Percentiles rank a stretch among this genome's conserved stretches.
Conservation (phyloP, 2,113 vertebrate genomes). For the Sander lucioperca region DNA sequence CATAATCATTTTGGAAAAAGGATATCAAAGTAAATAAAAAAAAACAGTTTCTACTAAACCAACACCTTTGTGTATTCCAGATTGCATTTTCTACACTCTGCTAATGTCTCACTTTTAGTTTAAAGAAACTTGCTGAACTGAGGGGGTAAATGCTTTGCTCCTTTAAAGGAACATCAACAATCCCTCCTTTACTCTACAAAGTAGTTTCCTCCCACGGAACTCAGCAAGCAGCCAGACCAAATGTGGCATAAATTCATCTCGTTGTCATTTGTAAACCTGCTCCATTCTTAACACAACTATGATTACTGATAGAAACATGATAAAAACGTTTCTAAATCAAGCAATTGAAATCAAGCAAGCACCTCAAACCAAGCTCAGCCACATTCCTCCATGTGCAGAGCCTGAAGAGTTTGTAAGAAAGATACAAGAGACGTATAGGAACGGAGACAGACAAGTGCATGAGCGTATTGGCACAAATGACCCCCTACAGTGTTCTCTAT, state of each 20-base stretch:
- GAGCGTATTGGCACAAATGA: not conserved
- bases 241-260: not conserved
- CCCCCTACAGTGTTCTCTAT: not conserved
- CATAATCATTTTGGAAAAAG: conserved; percentile 8
- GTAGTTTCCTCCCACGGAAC: not conserved
- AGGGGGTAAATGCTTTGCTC: not conserved
- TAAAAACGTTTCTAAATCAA: not conserved
- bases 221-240: not conserved
- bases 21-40: conserved; percentile 1
- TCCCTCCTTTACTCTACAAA: not conserved
- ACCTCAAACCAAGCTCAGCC: not conserved
- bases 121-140: conserved; percentile 2
- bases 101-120: conserved; percentile 2
- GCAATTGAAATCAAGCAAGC: not conserved
- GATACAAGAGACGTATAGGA: not conserved
- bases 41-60: not conserved
- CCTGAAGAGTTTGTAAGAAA: not conserved
- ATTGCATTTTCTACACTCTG: not conserved
- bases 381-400: not conserved
- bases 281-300: not conserved
- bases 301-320: not conserved
- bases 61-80: not conserved
- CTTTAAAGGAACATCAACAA: not conserved
- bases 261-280: not conserved
- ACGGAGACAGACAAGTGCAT: not conserved